Conservation (phyloP, 2,113 vertebrate genomes). For the Oryzias celebensis region DNA sequence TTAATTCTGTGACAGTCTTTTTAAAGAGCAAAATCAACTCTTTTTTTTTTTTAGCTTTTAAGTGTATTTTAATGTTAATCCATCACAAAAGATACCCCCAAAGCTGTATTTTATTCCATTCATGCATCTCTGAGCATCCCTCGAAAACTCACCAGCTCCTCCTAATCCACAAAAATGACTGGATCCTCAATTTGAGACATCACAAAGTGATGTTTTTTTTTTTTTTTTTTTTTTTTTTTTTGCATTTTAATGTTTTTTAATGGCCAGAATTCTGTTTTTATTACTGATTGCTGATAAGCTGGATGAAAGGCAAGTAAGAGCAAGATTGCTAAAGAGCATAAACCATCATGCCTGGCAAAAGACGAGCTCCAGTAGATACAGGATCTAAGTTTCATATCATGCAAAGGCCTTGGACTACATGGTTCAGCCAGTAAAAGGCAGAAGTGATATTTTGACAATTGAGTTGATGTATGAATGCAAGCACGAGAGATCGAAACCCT, state of each 20-base stretch:
- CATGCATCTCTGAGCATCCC: no score
- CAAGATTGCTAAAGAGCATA: conserved; percentile 34
- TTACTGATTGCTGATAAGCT: conserved; percentile 37
- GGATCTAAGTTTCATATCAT: conserved; percentile 16
- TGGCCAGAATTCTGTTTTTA: conserved; percentile 17
- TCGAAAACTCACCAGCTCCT: no score
- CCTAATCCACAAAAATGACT: no score
- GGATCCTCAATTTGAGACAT: no score
- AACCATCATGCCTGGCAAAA: conserved; percentile 9
- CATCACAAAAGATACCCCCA: no score
- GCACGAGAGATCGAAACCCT: neutral
- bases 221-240: no score
- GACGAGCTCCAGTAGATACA: conserved; percentile 18
- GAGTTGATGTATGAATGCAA: conserved; percentile 13
- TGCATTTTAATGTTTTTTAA: neutral
- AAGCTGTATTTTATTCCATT: no score
- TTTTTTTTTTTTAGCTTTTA: no score
- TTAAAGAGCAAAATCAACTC: no score
- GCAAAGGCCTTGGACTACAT: conserved; percentile 34
- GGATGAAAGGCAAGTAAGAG: conserved; percentile 27
- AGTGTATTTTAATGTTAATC: no score
- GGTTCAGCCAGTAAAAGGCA: conserved; percentile 17
- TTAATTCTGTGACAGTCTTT: no score
- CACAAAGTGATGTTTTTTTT: no score
- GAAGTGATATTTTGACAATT: conserved; percentile 42